Evolutionary conservation across 1,140 invertebrate species (phyloP), one percentile per base, ranked within the genome.

Genomic region (Paraescarpia echinospica): DNA sequence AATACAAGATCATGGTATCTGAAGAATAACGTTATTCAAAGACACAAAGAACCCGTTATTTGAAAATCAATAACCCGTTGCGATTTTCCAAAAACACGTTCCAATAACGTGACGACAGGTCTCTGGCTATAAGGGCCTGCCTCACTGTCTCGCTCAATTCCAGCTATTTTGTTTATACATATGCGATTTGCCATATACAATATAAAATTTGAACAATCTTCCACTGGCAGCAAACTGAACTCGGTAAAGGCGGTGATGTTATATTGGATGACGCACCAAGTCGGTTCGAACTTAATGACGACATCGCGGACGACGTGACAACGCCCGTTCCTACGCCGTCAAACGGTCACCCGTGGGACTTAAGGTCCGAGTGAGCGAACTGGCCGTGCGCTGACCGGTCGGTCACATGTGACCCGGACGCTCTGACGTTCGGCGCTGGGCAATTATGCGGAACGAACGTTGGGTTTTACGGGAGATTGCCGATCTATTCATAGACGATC

Each of bases 361-460:
- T 77, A 18, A 59, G 27, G 91, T 92, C 35, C 91, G 41, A 34
- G 91, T 22, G 34, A 31, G 91, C 31, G 91, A 77, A 77, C 59
- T 77, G 12, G 27, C 4, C 41, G n/a, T 41, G 41, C 59, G 22
- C 59, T 77, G 59, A 77, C 59, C 59, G 59, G 59, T n/a, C 59
- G 59, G 59, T 77, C 59, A 77, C 59, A 18, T 77, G 59, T 77
- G 59, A 77, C 59, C 59, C 59, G 59, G 14, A 31, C 59, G 59
- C 59, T 77, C 59, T 77, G 59, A 77, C 59, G 59, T 77, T 18
- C 41, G 41, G 8, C 27, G 2, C 59, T 77, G 59, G 59, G 9
- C 27, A 77, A 77, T 77, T 77, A 5, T 18, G 18, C 59, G 27
- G 59, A 22, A 77, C 59, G 59, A 27, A 77, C 27, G 59, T 18